Conservation (phyloP, 2,113 vertebrate species). For the Pteronura brasiliensis region DNA sequence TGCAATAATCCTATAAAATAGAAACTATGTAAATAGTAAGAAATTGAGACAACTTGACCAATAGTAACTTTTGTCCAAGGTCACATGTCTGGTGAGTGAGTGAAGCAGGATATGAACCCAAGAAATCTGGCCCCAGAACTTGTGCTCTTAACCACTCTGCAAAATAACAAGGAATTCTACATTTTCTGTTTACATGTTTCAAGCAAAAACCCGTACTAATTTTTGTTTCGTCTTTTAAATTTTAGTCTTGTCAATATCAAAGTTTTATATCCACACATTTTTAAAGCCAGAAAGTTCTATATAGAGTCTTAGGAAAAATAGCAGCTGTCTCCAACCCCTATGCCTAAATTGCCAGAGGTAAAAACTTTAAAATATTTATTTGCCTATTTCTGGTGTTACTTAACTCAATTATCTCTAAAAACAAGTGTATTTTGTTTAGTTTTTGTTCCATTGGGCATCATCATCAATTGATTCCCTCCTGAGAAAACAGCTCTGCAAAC, state of each 20-base stretch:
- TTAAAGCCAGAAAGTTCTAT: background rate
- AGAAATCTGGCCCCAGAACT: background rate
- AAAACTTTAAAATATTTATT: background rate
- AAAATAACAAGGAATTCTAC: background rate
- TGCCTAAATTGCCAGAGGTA: background rate
- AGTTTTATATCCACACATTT: background rate
- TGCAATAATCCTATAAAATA: background rate
- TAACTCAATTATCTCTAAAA: background rate
- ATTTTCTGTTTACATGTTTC: background rate
- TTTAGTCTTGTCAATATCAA: background rate
- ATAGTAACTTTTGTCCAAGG: background rate
- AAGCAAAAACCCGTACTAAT: background rate
- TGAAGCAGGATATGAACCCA: background rate
- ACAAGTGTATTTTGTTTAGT: background rate
- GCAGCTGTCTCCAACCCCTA: accelerated
- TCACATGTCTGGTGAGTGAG: background rate
- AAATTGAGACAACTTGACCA: background rate
- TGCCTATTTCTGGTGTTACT: background rate
- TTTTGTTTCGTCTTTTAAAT: background rate
- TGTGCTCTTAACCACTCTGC: background rate
- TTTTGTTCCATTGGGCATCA: background rate
- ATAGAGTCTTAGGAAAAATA: background rate
- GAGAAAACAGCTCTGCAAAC: background rate
- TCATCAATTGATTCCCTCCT: background rate
- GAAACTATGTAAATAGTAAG: background rate